Evolutionary conservation across 2,888 invertebrate species (phyloP).

Genomic region (Epistrophe grossulariae): DNA sequence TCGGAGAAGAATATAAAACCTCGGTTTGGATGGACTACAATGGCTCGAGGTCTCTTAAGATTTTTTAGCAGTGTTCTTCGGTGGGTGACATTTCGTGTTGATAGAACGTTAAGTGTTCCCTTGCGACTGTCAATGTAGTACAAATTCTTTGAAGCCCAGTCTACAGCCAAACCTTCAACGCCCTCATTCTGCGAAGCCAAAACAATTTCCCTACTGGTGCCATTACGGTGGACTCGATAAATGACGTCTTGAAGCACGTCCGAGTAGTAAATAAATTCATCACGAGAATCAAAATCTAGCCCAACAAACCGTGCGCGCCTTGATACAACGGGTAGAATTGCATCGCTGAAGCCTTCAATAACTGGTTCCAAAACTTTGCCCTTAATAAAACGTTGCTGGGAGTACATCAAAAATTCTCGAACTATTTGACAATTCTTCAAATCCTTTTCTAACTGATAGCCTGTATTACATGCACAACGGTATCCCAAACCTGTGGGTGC

Average conservation of each 20-base stretch:
- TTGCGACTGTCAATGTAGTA: slow-evolving; percentile 98
- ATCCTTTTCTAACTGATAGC: slow-evolving; percentile 90
- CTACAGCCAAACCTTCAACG: slow-evolving; percentile 97
- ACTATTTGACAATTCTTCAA: slow-evolving; percentile 92
- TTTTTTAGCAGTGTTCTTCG: slow-evolving; percentile 93
- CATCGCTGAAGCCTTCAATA: slow-evolving; percentile 96
- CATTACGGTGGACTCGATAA: slow-evolving; percentile 91
- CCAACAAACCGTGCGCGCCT: slow-evolving; percentile 96
- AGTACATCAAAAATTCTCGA: slow-evolving; percentile 96
- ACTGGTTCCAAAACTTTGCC: slow-evolving; percentile 95
- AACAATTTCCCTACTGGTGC: slow-evolving; percentile 93
- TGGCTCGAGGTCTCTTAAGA: slow-evolving; percentile 96
- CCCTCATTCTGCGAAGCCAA: slow-evolving; percentile 98
- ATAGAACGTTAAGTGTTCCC: slow-evolving; percentile 96
- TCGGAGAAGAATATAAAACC: slow-evolving; percentile 98
- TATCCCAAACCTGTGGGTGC: slow-evolving; percentile 90
- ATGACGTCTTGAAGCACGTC: slow-evolving; percentile 98
- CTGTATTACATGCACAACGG: slow-evolving; percentile 96
- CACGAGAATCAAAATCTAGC: slow-evolving; percentile 95
- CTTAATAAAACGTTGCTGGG: slow-evolving; percentile 97
- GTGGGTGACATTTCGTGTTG: slow-evolving; percentile 93
- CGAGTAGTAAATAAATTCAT: slow-evolving; percentile 97
- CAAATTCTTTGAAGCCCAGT: slow-evolving; percentile 97
- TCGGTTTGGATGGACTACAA: slow-evolving; percentile 97
- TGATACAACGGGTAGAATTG: slow-evolving; percentile 96